Conservation (phyloP, 2,797 vertebrate species). For the Pangasius mekongensis region DNA sequence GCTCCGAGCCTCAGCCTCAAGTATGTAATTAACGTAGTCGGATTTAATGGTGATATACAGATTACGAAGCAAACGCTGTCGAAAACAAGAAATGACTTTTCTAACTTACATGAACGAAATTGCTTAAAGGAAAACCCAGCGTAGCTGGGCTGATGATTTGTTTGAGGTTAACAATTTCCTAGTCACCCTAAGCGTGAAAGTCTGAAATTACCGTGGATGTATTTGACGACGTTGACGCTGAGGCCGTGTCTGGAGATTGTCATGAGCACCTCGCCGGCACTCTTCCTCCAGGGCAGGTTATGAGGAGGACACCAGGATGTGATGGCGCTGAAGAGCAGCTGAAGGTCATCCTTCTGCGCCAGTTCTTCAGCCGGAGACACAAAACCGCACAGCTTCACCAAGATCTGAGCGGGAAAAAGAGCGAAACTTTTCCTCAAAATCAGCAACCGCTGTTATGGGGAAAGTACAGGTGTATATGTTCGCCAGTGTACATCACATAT, state of each 20-base stretch:
- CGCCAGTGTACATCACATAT: too few species aligned
- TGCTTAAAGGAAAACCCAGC: not conserved
- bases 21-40: not conserved
- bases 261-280: constrained; percentile 95
- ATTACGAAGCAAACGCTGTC: not conserved
- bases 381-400: constrained; percentile 95
- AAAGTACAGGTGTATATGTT: not conserved
- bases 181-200: not conserved
- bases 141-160: not conserved
- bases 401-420: constrained; percentile 76
- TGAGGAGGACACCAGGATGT: constrained; percentile 99
- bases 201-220: constrained; percentile 86
- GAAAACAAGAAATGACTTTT: constrained; percentile 1
- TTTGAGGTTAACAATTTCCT: not conserved
- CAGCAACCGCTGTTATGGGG: not conserved
- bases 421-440: not conserved
- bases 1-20: not conserved
- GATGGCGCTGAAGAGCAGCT: constrained; percentile 98
- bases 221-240: constrained; percentile 97
- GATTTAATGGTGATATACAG: constrained; percentile 3
- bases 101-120: not conserved
- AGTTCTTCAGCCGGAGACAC: constrained; percentile 97
- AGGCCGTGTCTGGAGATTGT: constrained; percentile 97
- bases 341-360: constrained; percentile 98
- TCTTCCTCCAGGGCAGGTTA: constrained; percentile 97